Conservation (phyloP, 2,888 invertebrate species). For the Sylvicola cinctus region DNA sequence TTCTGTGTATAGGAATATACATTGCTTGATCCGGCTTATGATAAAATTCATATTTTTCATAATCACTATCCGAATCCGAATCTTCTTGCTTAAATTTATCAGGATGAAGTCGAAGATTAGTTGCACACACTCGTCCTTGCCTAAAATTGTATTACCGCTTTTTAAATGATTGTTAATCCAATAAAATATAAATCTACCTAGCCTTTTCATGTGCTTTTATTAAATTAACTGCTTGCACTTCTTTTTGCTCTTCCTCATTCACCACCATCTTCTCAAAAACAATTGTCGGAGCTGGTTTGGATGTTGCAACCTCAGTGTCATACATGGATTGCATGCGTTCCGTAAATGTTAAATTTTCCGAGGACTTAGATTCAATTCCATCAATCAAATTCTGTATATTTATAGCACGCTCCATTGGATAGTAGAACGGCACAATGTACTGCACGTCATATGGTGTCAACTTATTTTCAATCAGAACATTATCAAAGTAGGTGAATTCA, state of each 20-base stretch:
- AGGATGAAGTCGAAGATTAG: slow-evolving; percentile 9
- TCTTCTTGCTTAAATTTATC: slow-evolving; percentile 7
- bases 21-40: slow-evolving; percentile 17
- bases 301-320: not conserved
- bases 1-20: slow-evolving; percentile 18
- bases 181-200: slow-evolving; percentile 10
- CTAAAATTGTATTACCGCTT: too few species aligned
- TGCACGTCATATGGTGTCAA: slow-evolving; percentile 38
- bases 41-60: slow-evolving; percentile 13
- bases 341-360: slow-evolving; percentile 6
- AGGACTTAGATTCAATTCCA: not conserved
- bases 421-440: slow-evolving; percentile 31
- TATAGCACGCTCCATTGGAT: slow-evolving; percentile 25
- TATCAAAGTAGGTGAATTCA: slow-evolving; percentile 46
- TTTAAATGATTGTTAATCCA: not conserved
- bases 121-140: slow-evolving; percentile 11
- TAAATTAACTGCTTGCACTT: slow-evolving; percentile 12
- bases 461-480: slow-evolving; percentile 38
- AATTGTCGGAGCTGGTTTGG: not conserved
- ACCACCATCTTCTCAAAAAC: not conserved
- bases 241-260: not conserved
- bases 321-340: not conserved
- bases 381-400: slow-evolving; percentile 15
- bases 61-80: not conserved
- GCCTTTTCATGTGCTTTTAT: slow-evolving; percentile 30